Conservation (phyloP, 2,113 vertebrate species). For the Chinchilla lanigera region DNA sequence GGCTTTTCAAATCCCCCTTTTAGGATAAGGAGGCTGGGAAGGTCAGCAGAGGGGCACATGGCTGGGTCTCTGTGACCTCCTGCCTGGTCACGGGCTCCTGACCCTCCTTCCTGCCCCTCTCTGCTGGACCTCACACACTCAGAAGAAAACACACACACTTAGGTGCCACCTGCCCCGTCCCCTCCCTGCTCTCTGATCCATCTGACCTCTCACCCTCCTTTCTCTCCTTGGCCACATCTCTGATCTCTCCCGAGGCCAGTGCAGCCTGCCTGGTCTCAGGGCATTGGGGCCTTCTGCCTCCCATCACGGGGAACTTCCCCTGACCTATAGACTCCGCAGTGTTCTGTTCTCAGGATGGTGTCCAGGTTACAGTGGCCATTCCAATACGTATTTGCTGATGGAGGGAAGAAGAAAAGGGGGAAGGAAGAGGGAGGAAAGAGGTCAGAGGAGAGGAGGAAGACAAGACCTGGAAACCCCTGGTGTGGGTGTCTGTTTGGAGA, state of each 20-base stretch:
- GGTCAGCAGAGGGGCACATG: background rate
- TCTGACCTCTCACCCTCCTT: background rate
- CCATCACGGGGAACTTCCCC: background rate
- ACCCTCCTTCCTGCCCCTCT: too few species aligned
- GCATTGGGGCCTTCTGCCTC: background rate
- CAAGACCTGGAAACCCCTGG: background rate
- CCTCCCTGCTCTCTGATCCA: background rate
- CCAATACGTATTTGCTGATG: background rate
- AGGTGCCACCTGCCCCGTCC: too few species aligned
- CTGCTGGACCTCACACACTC: background rate
- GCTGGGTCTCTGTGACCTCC: background rate
- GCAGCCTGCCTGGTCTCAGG: background rate
- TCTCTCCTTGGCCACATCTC: background rate
- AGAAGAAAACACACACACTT: background rate
- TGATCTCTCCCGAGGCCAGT: background rate
- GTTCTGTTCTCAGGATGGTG: too few species aligned
- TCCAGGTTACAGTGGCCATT: too few species aligned
- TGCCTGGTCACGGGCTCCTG: background rate
- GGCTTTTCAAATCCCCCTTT: background rate
- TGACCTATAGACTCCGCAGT: background rate
- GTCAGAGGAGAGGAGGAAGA: background rate
- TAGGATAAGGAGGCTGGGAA: too few species aligned
- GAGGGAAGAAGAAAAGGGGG: too few species aligned
- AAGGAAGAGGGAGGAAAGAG: background rate
- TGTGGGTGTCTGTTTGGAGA: background rate